Base-by-base conservation (phyloP, 2,113 vertebrate genomes). In the Ardeotis arabs region DNA sequence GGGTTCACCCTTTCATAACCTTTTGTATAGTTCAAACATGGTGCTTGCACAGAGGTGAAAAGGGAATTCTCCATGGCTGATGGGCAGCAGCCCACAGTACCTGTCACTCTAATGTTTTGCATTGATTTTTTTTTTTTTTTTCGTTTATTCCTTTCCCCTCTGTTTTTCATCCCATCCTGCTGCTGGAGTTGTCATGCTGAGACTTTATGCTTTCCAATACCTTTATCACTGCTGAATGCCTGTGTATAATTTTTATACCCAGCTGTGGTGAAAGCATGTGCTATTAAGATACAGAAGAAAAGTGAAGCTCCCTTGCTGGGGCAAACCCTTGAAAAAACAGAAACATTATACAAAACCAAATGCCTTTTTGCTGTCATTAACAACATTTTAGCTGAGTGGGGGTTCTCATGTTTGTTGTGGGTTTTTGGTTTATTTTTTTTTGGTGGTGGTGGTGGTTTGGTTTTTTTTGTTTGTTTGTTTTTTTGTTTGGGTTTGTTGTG, bases 181-280 rank as follows among this genome's bases (percentile, higher is more conserved):
- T 89, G 49, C 59, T 86, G 58, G 56, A 84, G 35, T 79, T 94
- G 68, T 90, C 87, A 14, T 86, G 72, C 64, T 89, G 81, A 83
- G 60, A 35, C 31, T 60, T 84, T 62, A 16, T 88, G 14, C 29
- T 56, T 93, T 93, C 47, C 23, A 64, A 44, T 69, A 49, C 37
- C 47, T 93, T 69, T 89, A 69, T 87, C 52, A 18, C 60, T 91
- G 39, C 53, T 87, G 66, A 94, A 87, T 96, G 49, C 37, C 59
- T 59, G 60, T 27, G 22, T 73, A 16, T 84, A 56, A 91, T 63
- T 92, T 96, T 95, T 76, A 22, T 82, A 84, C 44, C 79, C 81
- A 87, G 35, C 89, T 96, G 91, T 79, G 87, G 62, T 73, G 47
- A 94, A 94, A 96, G 50, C 28, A 62, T 63, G 14, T 50, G 27